Conservation (phyloP, 2,797 vertebrate genomes). For the Oophaga sylvatica region DNA sequence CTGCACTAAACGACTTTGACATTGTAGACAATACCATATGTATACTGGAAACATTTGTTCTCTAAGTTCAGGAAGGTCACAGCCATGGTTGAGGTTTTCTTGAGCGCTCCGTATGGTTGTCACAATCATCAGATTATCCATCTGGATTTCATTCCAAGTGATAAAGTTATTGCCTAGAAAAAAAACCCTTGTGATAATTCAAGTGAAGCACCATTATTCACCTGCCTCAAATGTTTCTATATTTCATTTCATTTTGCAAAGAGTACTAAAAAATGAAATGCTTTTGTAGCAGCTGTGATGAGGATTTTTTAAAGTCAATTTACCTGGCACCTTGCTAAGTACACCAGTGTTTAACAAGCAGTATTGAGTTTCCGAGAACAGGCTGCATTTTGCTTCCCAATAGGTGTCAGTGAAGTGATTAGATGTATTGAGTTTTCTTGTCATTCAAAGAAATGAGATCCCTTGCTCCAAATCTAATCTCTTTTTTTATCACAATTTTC, state of each 20-base stretch:
- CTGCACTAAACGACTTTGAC: neutral
- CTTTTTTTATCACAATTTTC: slow-evolving; percentile 78
- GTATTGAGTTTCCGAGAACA: slow-evolving; percentile 67
- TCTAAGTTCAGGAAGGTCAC: slow-evolving; percentile 29
- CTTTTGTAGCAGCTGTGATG: slow-evolving; percentile 62
- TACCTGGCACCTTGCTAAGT: slow-evolving; percentile 71
- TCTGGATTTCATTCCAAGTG: slow-evolving; percentile 30
- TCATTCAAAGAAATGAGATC: slow-evolving; percentile 72
- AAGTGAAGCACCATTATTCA: slow-evolving; percentile 48
- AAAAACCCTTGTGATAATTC: slow-evolving; percentile 36
- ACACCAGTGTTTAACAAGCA: slow-evolving; percentile 69
- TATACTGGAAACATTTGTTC: neutral
- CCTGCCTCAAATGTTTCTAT: slow-evolving; percentile 60
- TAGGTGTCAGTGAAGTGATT: slow-evolving; percentile 72
- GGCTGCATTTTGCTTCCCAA: slow-evolving; percentile 66
- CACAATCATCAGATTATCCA: slow-evolving; percentile 43
- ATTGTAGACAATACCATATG: slow-evolving; percentile 11
- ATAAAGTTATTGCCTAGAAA: slow-evolving; percentile 31
- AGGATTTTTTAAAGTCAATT: slow-evolving; percentile 69
- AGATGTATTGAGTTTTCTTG: slow-evolving; percentile 74
- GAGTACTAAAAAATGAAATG: slow-evolving; percentile 61
- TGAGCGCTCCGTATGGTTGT: slow-evolving; percentile 12
- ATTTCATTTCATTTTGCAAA: slow-evolving; percentile 60
- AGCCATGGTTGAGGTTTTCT: slow-evolving; percentile 12
- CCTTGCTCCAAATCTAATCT: slow-evolving; percentile 65